Conservation (phyloP, 1,140 invertebrate genomes). For the Gryllus bimaculatus region DNA sequence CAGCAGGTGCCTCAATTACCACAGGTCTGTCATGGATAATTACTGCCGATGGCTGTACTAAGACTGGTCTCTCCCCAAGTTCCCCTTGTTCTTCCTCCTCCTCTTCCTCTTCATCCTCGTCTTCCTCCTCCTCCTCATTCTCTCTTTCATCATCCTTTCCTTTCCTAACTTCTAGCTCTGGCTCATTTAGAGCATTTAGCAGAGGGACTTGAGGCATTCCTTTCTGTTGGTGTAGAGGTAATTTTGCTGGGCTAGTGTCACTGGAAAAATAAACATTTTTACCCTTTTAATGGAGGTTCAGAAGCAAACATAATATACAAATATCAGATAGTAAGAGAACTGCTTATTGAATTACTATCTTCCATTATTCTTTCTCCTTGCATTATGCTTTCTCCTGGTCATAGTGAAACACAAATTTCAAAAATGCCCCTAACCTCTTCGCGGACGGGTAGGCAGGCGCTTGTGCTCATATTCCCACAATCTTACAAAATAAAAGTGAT, state of each 20-base stretch:
- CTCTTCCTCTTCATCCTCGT: conserved; percentile 20
- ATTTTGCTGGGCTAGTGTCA: background rate
- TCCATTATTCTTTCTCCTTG: too few species aligned
- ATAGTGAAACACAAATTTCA: too few species aligned
- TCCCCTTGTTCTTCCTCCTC: conserved; percentile 20
- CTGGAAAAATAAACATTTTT: background rate
- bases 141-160: background rate
- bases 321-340: background rate
- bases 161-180: background rate
- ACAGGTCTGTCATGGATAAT: conserved; percentile 15
- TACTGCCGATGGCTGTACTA: conserved; percentile 8
- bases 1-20: conserved; percentile 12
- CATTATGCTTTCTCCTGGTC: too few species aligned
- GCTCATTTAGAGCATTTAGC: too few species aligned
- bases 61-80: conserved; percentile 7
- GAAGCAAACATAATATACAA: background rate
- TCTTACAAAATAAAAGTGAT: too few species aligned
- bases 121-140: conserved; percentile 17
- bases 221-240: too few species aligned
- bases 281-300: background rate
- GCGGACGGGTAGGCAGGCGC: too few species aligned
- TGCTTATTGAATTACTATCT: too few species aligned
- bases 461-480: too few species aligned
- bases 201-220: too few species aligned
- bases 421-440: too few species aligned